Evolutionary conservation across 92 coral and sea anemone genomes (phyloP).

Genomic region (Porites evermanni): DNA sequence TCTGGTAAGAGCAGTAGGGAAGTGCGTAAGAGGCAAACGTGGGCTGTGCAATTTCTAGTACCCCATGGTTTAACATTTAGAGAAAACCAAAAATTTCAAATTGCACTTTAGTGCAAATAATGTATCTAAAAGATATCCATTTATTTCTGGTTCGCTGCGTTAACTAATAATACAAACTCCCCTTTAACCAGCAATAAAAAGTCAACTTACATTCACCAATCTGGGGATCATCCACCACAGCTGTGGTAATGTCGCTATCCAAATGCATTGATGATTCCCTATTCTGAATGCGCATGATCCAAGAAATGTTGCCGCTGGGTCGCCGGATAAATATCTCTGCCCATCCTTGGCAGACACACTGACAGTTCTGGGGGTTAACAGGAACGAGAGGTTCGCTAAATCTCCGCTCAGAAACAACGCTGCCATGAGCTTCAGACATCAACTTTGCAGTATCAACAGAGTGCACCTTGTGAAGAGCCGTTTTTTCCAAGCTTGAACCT

Average conservation of each 20-base stretch:
- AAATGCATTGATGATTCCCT: constrained; percentile 50
- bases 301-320: constrained; percentile 96
- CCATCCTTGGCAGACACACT: constrained; percentile 99
- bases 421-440: constrained; percentile 3
- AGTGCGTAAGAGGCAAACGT: no score
- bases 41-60: no score
- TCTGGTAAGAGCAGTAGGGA: no score
- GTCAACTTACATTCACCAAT: constrained; percentile 66
- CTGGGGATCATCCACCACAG: constrained; percentile 68
- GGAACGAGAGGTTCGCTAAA: constrained; percentile 19
- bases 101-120: no score
- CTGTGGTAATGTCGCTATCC: constrained; percentile 62
- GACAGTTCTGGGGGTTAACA: constrained; percentile 55
- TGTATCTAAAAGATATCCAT: no score
- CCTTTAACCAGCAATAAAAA: not conserved
- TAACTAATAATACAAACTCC: no score
- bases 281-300: constrained; percentile 97
- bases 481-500: not conserved
- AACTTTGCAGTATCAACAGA: constrained; percentile 17
- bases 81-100: no score
- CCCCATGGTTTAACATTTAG: no score
- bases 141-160: no score
- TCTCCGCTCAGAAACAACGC: constrained; percentile 27
- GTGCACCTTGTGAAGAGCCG: constrained; percentile 4
- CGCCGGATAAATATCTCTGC: constrained; percentile 95